A percentile compares a stretch with the other conserved stretches of the same genome.
phyloP scores from a whole-genome alignment of 2,797 vertebrate species.

The Chanos chanos region DNA sequence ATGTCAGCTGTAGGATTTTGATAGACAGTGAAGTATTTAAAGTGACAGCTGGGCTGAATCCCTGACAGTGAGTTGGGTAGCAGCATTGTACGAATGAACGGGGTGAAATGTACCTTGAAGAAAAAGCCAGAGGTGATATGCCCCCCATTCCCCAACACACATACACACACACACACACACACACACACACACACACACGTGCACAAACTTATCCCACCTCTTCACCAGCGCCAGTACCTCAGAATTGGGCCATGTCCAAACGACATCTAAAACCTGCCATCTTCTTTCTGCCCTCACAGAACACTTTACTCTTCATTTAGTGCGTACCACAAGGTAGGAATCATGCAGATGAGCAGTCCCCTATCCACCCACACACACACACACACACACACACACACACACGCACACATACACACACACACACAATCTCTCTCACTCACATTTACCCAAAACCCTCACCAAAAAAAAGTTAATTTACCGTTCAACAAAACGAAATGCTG shows the following conservation, averaged over 20 bases:
- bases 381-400: neutral
- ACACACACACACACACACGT: constrained; percentile 19
- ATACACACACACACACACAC: constrained; percentile 45
- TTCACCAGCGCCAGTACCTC: constrained; percentile 51
- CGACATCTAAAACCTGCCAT: too few relatives aligned
- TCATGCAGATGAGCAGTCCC: neutral
- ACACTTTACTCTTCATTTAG: too few relatives aligned
- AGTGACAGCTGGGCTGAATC: constrained; percentile 38
- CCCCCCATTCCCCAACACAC: too few relatives aligned
- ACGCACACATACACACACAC: too few relatives aligned
- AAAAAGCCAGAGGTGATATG: constrained; percentile 35
- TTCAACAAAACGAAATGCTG: too few relatives aligned
- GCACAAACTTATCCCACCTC: constrained; percentile 44
- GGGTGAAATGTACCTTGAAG: constrained; percentile 45
- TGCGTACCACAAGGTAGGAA: too few relatives aligned
- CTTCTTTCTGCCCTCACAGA: too few relatives aligned
- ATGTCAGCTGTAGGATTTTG: constrained; percentile 38
- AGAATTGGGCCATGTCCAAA: constrained; percentile 61
- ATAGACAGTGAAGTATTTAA: constrained; percentile 27
- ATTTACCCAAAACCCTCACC: neutral
- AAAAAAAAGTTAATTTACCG: too few relatives aligned
- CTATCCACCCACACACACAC: too few relatives aligned
- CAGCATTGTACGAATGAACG: constrained; percentile 37
- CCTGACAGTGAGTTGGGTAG: constrained; percentile 26
- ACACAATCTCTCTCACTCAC: neutral